These are phyloP conservation scores for Drosophila obscura DNA, from an alignment of 1,140 invertebrate genomes.

Conservation along the genomic window DNA sequence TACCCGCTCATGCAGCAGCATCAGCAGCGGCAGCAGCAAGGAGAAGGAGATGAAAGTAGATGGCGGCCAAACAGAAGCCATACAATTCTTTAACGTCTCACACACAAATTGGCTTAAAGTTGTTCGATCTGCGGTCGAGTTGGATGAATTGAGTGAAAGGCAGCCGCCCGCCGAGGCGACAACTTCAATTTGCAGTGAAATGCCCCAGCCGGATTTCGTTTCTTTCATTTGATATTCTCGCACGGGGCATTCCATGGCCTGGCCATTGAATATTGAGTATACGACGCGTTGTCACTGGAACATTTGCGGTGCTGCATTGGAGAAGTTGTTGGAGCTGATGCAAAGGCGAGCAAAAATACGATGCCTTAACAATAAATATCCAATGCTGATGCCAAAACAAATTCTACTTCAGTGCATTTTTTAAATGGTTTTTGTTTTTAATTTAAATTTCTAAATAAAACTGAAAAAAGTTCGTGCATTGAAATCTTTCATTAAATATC, in stretches of 20 bases:
- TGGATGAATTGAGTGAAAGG: constrained; percentile 30
- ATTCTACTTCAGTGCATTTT: too few species aligned
- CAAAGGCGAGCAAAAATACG: background rate
- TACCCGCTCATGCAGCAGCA: background rate
- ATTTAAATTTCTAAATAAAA: too few species aligned
- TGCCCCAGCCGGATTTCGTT: too few species aligned
- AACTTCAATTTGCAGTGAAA: constrained; percentile 11
- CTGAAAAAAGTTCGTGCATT: too few species aligned
- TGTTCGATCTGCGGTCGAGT: constrained; percentile 31
- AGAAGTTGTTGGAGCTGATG: background rate
- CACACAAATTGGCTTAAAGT: constrained; percentile 39
- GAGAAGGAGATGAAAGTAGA: background rate
- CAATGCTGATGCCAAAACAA: too few species aligned
- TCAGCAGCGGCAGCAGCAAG: background rate
- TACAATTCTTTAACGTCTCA: constrained; percentile 9
- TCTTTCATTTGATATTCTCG: constrained; percentile 31
- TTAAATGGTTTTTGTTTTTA: too few species aligned
- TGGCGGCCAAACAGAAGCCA: background rate
- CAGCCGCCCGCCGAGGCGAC: constrained; percentile 3
- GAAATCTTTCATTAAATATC: too few species aligned
- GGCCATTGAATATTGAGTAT: constrained; percentile 11
- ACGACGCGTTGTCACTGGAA: constrained; percentile 15
- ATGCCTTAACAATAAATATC: background rate
- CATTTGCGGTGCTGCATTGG: background rate
- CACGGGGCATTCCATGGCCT: constrained; percentile 14